phyloP scores from a whole-genome alignment of 2,113 vertebrate species.

The Pogona vitticeps region DNA sequence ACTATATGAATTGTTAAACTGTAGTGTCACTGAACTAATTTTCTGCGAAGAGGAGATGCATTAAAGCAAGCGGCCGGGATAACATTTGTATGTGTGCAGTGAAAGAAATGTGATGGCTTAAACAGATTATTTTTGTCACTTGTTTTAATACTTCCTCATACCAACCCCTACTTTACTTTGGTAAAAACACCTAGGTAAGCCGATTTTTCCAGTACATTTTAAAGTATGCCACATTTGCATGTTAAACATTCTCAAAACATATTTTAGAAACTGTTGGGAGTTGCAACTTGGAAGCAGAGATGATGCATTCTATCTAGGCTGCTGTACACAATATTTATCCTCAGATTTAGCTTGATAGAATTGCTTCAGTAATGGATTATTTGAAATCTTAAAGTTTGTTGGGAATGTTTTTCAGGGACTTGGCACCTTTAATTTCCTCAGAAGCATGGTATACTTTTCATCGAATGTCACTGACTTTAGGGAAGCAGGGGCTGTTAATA shows the following conservation, averaged over 20 bases:
- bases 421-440: neutral
- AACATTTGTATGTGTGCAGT: neutral
- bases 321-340: neutral
- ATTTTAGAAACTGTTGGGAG: neutral
- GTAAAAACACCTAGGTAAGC: neutral
- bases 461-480: slow-evolving; percentile 14
- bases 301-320: neutral
- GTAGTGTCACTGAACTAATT: neutral
- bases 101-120: neutral
- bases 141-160: neutral
- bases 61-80: neutral
- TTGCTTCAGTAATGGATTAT: slow-evolving; percentile 1
- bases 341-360: neutral
- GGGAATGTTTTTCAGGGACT: neutral
- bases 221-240: neutral
- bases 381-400: neutral
- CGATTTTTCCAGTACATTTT: neutral
- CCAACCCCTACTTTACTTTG: neutral
- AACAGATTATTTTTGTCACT: neutral
- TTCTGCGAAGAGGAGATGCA: too few relatives aligned
- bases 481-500: neutral
- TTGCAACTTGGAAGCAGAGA: neutral
- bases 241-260: neutral
- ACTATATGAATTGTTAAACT: neutral
- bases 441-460: neutral